Base-by-base conservation (phyloP, 2,888 invertebrate genomes). In the Oscheius sp. region DNA sequence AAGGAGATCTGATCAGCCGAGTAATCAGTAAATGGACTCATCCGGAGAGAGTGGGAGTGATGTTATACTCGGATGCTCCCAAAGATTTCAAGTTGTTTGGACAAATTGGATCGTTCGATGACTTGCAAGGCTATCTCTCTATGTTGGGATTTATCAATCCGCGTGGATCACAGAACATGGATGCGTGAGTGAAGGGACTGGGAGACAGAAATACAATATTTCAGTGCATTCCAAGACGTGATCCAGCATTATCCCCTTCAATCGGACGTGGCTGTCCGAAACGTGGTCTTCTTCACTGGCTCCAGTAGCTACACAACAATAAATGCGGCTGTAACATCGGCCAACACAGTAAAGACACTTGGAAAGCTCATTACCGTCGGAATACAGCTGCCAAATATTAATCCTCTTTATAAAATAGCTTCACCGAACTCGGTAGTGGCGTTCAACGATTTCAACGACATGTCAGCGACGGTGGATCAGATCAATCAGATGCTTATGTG, bases 251-350 rank as follows among this genome's bases (percentile, higher is more conserved):
- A 55, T n/a, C 37, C 55, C n/a, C 35, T 55, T 7, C 21, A 55
- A 35, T n/a, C 32, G 5, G 68, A 37, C 2, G 37, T 55, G 55
- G 35, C 53, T 13, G n/a, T 11, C 1, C 32, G 68, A 55, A 53
- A 68, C 33, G 51, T 68, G 13, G 42, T 68, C 53, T 57, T 68
- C 53, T 55, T 68, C 37, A 68, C 65, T 29, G 51, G 32, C 2
- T 32, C 50, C 50, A 60, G n/a, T 2, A 37, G 35, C 60, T 3
- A 47, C 50, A 50, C 3, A 11, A 13, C n/a, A 13, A 50, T 50
- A 47, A 3, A 11, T 32, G 48, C n/a, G 1, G 48, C 50, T 29
- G 29, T 47, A 29, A 7, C 47, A 2, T 65, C n/a, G 1, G 48
- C 65, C 7, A 13, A 21, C 10, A 10, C 50, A 3, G 29, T 65